Conservation (phyloP, 2,113 vertebrate species). For the Ammospiza caudacuta region DNA sequence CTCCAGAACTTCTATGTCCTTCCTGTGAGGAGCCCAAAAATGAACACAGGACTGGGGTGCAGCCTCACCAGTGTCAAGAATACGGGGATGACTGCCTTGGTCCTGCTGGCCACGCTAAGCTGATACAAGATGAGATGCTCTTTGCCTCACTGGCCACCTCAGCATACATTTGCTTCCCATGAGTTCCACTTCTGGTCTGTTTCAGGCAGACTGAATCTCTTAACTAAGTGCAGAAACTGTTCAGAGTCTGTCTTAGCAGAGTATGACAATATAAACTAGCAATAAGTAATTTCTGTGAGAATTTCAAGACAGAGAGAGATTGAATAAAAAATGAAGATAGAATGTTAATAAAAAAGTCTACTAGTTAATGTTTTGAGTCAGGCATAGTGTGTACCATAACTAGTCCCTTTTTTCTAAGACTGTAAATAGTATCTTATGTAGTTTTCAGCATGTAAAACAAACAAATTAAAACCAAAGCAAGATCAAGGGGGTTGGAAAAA, state of each 20-base stretch:
- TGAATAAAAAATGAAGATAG: neutral
- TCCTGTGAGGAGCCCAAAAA: neutral
- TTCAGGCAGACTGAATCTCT: neutral
- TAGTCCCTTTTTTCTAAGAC: neutral
- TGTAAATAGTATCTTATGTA: neutral
- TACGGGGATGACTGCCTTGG: neutral
- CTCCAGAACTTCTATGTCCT: neutral
- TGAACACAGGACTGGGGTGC: fast-evolving
- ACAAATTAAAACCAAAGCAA: neutral
- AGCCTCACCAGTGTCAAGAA: neutral
- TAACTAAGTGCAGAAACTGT: neutral
- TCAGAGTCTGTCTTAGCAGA: neutral
- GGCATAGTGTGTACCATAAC: neutral
- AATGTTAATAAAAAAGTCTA: neutral
- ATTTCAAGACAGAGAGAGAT: neutral
- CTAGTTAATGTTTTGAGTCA: neutral
- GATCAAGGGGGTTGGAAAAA: fast-evolving
- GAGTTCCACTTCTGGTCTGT: neutral
- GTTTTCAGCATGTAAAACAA: neutral
- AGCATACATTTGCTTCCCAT: neutral
- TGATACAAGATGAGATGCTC: neutral
- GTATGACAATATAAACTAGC: neutral
- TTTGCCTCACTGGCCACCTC: neutral
- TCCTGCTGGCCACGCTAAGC: neutral
- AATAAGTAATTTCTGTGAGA: neutral